Base-by-base conservation (phyloP, 1,140 invertebrate species). In the Habropoda laboriosa region DNA sequence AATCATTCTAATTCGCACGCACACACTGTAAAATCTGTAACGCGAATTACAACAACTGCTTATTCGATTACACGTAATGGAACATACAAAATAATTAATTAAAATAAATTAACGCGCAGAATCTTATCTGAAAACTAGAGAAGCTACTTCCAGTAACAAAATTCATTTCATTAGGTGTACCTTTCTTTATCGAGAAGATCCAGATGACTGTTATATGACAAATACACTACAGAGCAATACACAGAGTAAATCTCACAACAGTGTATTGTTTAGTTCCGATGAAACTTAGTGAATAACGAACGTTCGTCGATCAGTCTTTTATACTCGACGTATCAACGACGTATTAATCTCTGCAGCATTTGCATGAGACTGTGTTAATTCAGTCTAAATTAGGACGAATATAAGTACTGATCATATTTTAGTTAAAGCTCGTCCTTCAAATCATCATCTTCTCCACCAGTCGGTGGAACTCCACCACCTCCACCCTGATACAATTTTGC, bases 401-500 rank as follows among this genome's bases (percentile, higher is more conserved):
- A 64, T 51, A 60, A 64, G 58, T 42, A 72, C 51, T 70, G 60
- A 53, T 35, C 40, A n/a, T 45, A 40, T 87, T 60, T 70, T 53
- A 81, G 86, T 97, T 97, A 98, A 94, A 98, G 94, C 92, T 98
- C 97, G 91, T 98, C 97, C 90, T 97, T 97, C 87, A 97, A 94
- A 90, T 97, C 96, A 45, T 97, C 97, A 0, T 96, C 96, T 7
- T 91, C 94, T 1, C 93, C 94, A 4, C 95, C 94, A 12, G 94
- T 93, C 30, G 96, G 95, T 70, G 96, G 95, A 4, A 96, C 95
- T n/a, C 95, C 94, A 66, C 96, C 96, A 32, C 96, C 97, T 58
- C 96, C 94, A 57, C 96, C 96, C 91, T 98, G 97, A 93, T 99
- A 99, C 63, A 99, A 93, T 94, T 99, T 99, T 27, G 98, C 96